Evolutionary conservation across 2,797 vertebrate species (phyloP).

Genomic region (Prunella strophiata): DNA sequence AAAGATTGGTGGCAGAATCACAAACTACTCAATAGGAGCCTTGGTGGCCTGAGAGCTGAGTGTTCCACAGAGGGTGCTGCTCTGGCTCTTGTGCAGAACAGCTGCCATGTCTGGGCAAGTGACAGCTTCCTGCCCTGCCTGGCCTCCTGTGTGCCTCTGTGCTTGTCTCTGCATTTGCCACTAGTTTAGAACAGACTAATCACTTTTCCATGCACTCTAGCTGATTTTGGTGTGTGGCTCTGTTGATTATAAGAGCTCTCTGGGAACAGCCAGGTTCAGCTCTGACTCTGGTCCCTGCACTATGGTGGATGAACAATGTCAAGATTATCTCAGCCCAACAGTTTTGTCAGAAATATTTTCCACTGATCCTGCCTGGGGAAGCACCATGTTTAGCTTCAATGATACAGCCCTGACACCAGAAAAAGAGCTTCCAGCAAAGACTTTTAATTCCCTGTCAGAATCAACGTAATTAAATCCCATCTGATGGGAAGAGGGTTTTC

Average conservation of each 20-base stretch:
- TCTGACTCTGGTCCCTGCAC: not conserved
- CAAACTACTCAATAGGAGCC: fast-evolving
- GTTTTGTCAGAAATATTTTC: not conserved
- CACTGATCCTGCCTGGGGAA: not conserved
- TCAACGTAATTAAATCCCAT: conserved; percentile 59
- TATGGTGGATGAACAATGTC: not conserved
- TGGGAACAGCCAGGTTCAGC: not conserved
- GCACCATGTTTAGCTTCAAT: not conserved
- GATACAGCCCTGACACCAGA: not conserved
- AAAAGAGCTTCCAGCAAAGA: conserved; percentile 23
- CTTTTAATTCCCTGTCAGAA: conserved; percentile 59
- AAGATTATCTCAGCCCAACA: not conserved
- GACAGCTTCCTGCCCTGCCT: not conserved
- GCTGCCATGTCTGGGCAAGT: fast-evolving
- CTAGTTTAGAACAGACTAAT: not conserved
- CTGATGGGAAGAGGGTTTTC: conserved; percentile 12
- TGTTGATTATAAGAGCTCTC: not conserved
- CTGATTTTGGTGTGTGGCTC: not conserved
- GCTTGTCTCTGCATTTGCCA: not conserved
- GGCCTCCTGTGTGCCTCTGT: not conserved
- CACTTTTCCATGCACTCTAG: not conserved
- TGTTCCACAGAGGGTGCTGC: not conserved
- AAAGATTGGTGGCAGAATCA: not conserved
- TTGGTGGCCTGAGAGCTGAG: too few relatives aligned
- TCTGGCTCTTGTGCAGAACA: not conserved